These are phyloP conservation scores for Drosophila leontia DNA, from an alignment of 1,140 invertebrate genomes.

Conservation along the genomic window DNA sequence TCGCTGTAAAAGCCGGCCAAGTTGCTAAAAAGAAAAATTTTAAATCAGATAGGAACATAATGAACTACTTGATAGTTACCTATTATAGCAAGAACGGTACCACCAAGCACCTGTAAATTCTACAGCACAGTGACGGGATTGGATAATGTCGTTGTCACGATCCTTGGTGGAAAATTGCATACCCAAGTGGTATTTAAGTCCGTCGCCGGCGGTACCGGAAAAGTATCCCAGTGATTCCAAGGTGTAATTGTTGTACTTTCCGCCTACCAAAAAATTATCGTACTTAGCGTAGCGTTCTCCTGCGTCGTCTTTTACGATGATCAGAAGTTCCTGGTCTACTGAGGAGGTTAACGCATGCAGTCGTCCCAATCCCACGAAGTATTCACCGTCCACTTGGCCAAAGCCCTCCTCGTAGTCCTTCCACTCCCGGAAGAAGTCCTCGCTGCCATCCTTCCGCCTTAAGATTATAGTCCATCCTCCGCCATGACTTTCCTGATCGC, in stretches of 20 bases:
- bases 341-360: neutral
- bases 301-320: neutral
- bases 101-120: neutral
- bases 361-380: neutral
- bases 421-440: neutral
- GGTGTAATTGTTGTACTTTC: conserved; percentile 2
- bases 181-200: neutral
- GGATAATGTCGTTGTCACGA: neutral
- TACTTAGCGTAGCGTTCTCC: neutral
- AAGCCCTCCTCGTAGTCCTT: conserved; percentile 2
- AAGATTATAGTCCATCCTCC: conserved; percentile 1
- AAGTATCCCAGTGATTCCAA: neutral
- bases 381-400: neutral
- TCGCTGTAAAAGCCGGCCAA: neutral
- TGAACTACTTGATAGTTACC: neutral
- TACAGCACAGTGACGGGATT: neutral
- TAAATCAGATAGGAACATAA: neutral
- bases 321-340: neutral
- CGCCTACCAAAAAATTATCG: neutral
- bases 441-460: neutral
- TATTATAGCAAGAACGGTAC: neutral
- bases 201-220: conserved; percentile 1
- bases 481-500: neutral
- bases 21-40: neutral
- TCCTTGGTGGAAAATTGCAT: conserved; percentile 11